Evolutionary conservation across 2,888 invertebrate species (phyloP), one percentile per base, ranked within the genome.

Genomic region (Diabrotica balteata): DNA sequence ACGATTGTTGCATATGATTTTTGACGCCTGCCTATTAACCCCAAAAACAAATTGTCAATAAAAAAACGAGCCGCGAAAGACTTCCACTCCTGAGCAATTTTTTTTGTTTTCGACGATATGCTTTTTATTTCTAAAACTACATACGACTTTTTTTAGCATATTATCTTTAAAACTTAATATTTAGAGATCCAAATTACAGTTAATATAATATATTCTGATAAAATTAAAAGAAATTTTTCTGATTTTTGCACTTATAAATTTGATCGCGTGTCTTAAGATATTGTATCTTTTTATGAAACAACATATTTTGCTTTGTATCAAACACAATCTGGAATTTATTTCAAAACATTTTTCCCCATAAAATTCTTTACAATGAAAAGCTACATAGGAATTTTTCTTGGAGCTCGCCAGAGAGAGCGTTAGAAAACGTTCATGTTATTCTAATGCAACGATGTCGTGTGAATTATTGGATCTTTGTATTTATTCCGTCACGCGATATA

Each of bases 401-500:
- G 8, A 50, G 10, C 11, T 42, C 54, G 55, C 45, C 32, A 57
- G 42, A 51, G 59, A 59, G 47, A 59, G 46, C 46, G 47, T 49
- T 50, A 61, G 61, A 59, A 67, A 67, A 63, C 17, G 53, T 49
- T 53, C 47, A 54, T 51, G 58, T 67, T 67, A 53, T 63, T 59
- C 59, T 50, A 54, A 53, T 62, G 46, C 57, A 63, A 53, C 54
- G 49, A 49, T 67, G 63, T 67, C 67, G 67, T 54, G 60, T 63
- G 67, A 67, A 63, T 63, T 62, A 67, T 67, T 67, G 59, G 63
- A 51, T 63, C 67, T 64, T 52, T 64, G 63, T 63, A 67, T 63
- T 67, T 59, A 64, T 64, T 63, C 59, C 67, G 58, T 63, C 63
- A 63, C 50, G 59, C 63, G 67, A 62, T 59, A 63, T 58, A 53